Percentiles rank a stretch among this genome's conserved stretches.
phyloP scores from a whole-genome alignment of 2,797 vertebrate genomes.

The Ctenopoma kingsleyae region DNA sequence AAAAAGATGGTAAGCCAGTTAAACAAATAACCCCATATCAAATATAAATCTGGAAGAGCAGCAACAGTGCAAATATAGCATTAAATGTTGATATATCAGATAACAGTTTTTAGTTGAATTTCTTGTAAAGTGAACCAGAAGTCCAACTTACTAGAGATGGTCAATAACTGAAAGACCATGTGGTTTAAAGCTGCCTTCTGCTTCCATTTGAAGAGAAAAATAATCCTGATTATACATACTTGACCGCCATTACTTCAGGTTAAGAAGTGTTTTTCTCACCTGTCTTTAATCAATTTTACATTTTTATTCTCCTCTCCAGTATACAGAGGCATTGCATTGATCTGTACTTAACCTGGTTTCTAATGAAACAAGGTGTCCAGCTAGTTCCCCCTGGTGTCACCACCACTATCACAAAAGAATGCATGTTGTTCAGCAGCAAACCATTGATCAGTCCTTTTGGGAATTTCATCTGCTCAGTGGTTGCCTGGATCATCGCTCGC shows the following conservation, averaged over 20 bases:
- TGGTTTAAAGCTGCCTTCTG: slow-evolving; percentile 12
- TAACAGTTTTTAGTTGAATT: not conserved
- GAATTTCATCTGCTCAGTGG: slow-evolving; percentile 60
- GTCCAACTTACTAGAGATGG: not conserved
- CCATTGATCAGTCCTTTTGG: slow-evolving; percentile 69
- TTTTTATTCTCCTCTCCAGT: slow-evolving; percentile 37
- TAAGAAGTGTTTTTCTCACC: slow-evolving; percentile 23
- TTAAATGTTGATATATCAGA: too few relatives aligned
- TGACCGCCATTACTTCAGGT: slow-evolving; percentile 28
- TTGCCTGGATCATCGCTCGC: slow-evolving; percentile 65
- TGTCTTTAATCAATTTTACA: slow-evolving; percentile 56
- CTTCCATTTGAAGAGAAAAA: slow-evolving; percentile 23
- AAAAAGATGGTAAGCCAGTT: slow-evolving; percentile 72
- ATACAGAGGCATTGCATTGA: slow-evolving; percentile 57
- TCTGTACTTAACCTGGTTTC: slow-evolving; percentile 67
- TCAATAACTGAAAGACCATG: not conserved
- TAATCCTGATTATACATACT: slow-evolving; percentile 9
- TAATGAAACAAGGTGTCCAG: slow-evolving; percentile 71
- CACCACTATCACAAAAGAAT: slow-evolving; percentile 41
- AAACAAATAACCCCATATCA: slow-evolving; percentile 80
- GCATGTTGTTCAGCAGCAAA: slow-evolving; percentile 44
- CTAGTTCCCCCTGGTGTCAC: slow-evolving; percentile 54
- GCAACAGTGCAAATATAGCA: too few relatives aligned
- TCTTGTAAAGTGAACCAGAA: not conserved
- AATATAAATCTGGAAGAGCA: slow-evolving; percentile 49